These are phyloP conservation scores for Petrophora chlorosata DNA, from an alignment of 2,888 invertebrate genomes.

Conservation along the genomic window DNA sequence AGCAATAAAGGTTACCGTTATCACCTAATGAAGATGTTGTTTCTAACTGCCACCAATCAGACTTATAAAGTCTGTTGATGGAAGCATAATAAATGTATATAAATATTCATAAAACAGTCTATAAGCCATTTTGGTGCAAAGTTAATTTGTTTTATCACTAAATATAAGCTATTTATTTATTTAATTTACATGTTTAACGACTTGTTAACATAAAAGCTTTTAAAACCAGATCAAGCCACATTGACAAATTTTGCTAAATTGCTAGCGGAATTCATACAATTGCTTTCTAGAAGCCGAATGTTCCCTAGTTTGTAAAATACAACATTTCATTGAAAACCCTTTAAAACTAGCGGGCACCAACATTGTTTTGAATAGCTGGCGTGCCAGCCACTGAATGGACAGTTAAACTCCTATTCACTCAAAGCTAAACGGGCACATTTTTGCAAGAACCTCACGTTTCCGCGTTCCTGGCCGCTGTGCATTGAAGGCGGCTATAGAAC, in stretches of 20 bases:
- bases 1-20: constrained; percentile 23
- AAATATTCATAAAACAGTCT: constrained; percentile 10
- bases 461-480: constrained; percentile 59
- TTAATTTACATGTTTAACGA: constrained; percentile 1
- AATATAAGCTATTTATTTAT: constrained; percentile 2
- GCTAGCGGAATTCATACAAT: not conserved
- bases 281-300: constrained; percentile 5
- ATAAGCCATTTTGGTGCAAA: not conserved
- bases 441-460: constrained; percentile 64
- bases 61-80: too few relatives aligned
- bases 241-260: too few relatives aligned
- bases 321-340: constrained; percentile 52
- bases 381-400: constrained; percentile 66
- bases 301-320: constrained; percentile 10
- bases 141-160: constrained; percentile 2
- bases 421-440: constrained; percentile 66
- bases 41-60: constrained; percentile 13
- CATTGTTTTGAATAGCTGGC: constrained; percentile 67
- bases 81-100: not conserved
- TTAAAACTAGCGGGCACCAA: constrained; percentile 45
- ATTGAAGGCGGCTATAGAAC: constrained; percentile 37
- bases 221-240: too few relatives aligned
- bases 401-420: constrained; percentile 74
- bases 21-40: constrained; percentile 16
- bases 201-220: too few relatives aligned